Evolutionary conservation across 2,113 vertebrate genomes (phyloP).

Genomic region (Prinia subflava): DNA sequence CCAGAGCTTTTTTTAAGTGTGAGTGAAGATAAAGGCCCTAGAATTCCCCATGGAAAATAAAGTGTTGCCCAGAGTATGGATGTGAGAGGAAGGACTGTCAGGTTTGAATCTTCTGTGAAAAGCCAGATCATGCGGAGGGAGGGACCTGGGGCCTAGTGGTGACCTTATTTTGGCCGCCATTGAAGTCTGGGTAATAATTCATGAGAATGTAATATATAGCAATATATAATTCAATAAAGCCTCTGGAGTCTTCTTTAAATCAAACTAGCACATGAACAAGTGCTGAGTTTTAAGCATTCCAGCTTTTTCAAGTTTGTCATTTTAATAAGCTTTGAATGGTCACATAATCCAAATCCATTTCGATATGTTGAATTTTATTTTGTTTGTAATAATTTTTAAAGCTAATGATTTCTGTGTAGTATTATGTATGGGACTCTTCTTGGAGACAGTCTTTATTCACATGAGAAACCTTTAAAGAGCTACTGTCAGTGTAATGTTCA

Average conservation of each 20-base stretch:
- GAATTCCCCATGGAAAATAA: background rate
- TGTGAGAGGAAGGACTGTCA: background rate
- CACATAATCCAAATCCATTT: background rate
- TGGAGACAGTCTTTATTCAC: background rate
- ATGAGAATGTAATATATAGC: background rate
- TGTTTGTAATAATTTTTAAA: constrained; percentile 10
- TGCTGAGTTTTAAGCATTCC: constrained; percentile 11
- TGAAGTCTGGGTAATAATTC: background rate
- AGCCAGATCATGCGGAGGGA: background rate
- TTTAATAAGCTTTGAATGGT: background rate
- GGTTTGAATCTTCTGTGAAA: background rate
- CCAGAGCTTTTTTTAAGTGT: background rate
- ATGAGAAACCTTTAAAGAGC: background rate
- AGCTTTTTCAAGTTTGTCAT: background rate
- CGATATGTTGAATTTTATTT: background rate
- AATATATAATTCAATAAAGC: background rate
- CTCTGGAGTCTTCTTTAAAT: constrained; percentile 15
- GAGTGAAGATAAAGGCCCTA: background rate
- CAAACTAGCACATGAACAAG: background rate
- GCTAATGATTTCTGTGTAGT: background rate
- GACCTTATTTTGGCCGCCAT: background rate
- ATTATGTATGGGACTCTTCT: background rate
- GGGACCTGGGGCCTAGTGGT: background rate
- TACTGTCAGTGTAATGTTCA: background rate
- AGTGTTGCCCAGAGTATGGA: background rate